phyloP scores from a whole-genome alignment of 2,888 invertebrate genomes.

The Acanthosepion lycidas region DNA sequence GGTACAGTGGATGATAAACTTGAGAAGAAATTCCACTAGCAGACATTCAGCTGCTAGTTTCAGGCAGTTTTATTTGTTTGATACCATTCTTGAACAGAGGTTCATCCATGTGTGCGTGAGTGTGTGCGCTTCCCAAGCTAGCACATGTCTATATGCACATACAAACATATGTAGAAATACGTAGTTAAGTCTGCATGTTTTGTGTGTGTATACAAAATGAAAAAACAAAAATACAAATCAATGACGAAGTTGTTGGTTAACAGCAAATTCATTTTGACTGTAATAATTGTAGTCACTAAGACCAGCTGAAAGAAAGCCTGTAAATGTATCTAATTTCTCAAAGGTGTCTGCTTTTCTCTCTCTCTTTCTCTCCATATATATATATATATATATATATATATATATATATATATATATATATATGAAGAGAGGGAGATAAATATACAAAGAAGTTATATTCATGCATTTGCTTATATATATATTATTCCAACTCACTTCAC shows the following conservation, averaged over 20 bases:
- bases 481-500: no score
- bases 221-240: background rate
- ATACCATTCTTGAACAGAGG: background rate
- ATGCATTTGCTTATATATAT: no score
- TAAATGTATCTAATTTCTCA: background rate
- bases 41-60: slow-evolving; percentile 22
- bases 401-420: no score
- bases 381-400: no score
- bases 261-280: slow-evolving; percentile 16
- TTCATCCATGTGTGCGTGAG: background rate
- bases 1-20: background rate
- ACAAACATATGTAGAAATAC: background rate
- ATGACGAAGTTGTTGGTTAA: slow-evolving; percentile 18
- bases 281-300: background rate
- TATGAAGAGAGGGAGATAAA: no score
- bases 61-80: slow-evolving; percentile 33
- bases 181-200: background rate
- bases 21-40: slow-evolving; percentile 33
- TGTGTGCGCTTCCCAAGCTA: background rate
- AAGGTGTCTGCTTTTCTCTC: background rate
- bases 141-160: background rate
- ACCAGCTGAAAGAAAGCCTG: background rate
- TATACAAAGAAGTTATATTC: no score
- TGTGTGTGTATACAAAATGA: background rate
- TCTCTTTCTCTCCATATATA: no score